Base-by-base conservation (phyloP, 1,140 invertebrate genomes). In the Lepidurus packardi region DNA sequence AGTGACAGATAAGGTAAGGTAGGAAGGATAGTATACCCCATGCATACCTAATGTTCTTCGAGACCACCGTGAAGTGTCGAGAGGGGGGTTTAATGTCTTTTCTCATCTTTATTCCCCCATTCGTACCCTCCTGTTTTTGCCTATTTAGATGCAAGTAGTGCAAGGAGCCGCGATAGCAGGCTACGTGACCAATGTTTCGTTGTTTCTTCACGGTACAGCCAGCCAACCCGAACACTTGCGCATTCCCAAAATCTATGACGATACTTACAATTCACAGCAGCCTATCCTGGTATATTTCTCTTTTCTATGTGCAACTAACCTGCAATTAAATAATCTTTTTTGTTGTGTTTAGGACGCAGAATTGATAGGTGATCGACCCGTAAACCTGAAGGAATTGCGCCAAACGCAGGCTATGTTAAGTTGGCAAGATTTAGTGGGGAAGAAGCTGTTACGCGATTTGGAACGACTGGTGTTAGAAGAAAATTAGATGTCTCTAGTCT, bases 181-280 rank as follows among this genome's bases (percentile, higher is more conserved):
- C 45, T 53, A 77, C 43, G 77, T 93, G 8, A 87, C 87, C 43
- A 83, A 86, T 74, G 84, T 90, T 1, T 86, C 82, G 34, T 82
- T 93, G 73, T 86, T 90, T 73, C 81, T 94, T 3, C 90, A 93
- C 82, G 93, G 93, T 34, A 93, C 91, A 0, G 86, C 86, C 80
- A 83, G 88, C 74, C 85, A 85, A 75, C 92, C 92, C 0, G 80
- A 82, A 11, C 89, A 93, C 80, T 88, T 90, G 84, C 83, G 83
- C 80, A 84, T 87, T 34, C 85, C 85, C 0, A 86, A 88, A 82
- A 85, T 85, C 78, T 90, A 90, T 81, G 85, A 88, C 74, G 80
- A 86, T 43, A 83, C 87, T 73, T 88, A 88, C 81, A 87, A 86
- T 78, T 83, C 80, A 74, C 73, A 75, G 25, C 45, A 42, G 25